A percentile compares a stretch with the other conserved stretches of the same genome.
Evolutionary conservation across 2,888 invertebrate genomes (phyloP).

Genomic region (Lithosia quadra): DNA sequence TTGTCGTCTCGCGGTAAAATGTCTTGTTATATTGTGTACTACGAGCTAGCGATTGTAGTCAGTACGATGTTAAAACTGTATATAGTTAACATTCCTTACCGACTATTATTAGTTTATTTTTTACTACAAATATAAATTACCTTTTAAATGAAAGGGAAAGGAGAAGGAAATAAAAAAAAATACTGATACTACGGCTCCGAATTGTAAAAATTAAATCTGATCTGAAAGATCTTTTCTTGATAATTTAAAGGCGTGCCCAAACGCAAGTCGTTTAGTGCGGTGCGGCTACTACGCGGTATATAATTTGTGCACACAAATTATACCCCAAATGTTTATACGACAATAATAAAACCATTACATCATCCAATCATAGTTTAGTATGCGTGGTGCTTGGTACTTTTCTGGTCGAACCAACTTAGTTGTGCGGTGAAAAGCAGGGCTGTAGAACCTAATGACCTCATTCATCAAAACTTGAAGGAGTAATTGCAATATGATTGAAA

Average conservation of each 20-base stretch:
- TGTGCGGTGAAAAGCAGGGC: not conserved
- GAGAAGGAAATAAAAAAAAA: too few species aligned
- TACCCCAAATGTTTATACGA: not conserved
- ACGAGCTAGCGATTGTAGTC: not conserved
- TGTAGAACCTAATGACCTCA: constrained; percentile 11
- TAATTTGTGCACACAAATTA: too few species aligned
- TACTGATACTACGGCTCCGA: too few species aligned
- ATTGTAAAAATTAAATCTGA: too few species aligned
- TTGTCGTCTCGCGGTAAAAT: not conserved
- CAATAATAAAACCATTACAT: not conserved
- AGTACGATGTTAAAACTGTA: not conserved
- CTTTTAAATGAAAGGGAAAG: too few species aligned
- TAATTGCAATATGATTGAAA: not conserved
- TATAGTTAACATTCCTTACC: not conserved
- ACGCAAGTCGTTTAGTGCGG: too few species aligned
- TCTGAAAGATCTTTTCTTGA: too few species aligned
- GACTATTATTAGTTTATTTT: too few species aligned
- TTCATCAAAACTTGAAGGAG: constrained; percentile 15
- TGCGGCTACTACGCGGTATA: too few species aligned
- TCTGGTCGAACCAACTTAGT: not conserved
- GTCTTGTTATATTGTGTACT: not conserved
- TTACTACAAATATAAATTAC: too few species aligned
- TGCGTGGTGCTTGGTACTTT: not conserved
- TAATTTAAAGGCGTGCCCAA: too few species aligned
- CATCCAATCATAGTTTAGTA: not conserved